A percentile compares a stretch with the other conserved stretches of the same genome.
Conservation (phyloP, 2,888 invertebrate species). For the Phyllotreta cruciferae region DNA sequence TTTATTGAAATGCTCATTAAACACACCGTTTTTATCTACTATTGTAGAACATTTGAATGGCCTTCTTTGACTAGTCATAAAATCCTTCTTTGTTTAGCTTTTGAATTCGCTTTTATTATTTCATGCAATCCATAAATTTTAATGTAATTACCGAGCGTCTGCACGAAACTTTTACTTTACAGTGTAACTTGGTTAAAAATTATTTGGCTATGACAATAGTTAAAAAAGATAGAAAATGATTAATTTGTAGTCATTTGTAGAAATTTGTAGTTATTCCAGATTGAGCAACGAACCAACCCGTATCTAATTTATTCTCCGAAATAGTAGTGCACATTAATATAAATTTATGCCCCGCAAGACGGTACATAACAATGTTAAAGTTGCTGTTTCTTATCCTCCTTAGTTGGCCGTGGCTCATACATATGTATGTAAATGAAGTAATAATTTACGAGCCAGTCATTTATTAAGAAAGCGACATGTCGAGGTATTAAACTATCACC, state of each 20-base stretch:
- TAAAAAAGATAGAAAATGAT: no score
- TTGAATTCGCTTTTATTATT: neutral
- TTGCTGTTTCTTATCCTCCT: constrained; percentile 3
- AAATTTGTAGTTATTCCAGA: no score
- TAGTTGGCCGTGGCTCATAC: constrained; percentile 27
- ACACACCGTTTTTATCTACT: neutral
- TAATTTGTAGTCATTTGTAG: no score
- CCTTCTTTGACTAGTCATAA: neutral
- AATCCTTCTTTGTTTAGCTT: constrained; percentile 3
- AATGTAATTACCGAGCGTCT: constrained; percentile 6
- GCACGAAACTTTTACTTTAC: constrained; percentile 5
- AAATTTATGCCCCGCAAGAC: constrained; percentile 5
- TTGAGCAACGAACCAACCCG: constrained; percentile 1
- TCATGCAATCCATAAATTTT: constrained; percentile 14
- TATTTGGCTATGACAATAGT: neutral
- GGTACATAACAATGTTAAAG: constrained; percentile 13
- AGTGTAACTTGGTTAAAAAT: neutral
- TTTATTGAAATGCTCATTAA: neutral
- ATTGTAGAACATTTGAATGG: neutral
- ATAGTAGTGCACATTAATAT: constrained; percentile 2
- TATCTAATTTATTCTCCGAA: constrained; percentile 7
- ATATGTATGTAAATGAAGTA: constrained; percentile 39
- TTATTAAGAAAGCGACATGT: constrained; percentile 44
- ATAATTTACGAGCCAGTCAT: constrained; percentile 38
- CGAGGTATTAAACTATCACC: constrained; percentile 58